Evolutionary conservation across 2,797 vertebrate genomes (phyloP).

Genomic region (Oophaga sylvatica): DNA sequence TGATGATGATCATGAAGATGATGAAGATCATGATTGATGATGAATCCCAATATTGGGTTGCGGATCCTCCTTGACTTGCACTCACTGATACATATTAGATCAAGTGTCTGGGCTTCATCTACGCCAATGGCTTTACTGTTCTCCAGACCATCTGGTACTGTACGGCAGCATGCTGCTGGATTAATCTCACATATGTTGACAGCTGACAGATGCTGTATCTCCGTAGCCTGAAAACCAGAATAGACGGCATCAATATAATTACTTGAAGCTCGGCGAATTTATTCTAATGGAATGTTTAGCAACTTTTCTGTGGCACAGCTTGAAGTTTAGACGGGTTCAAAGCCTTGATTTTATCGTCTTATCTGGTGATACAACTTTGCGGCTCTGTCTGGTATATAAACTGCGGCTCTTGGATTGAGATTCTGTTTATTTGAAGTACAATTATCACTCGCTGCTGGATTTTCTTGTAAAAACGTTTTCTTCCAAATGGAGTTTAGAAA

Average conservation of each 20-base stretch:
- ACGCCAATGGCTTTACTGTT: constrained; percentile 34
- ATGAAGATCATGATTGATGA: not conserved
- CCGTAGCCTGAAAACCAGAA: constrained; percentile 43
- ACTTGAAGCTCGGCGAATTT: constrained; percentile 49
- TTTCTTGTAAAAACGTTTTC: constrained; percentile 31
- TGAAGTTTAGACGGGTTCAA: constrained; percentile 45
- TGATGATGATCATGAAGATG: too few species aligned
- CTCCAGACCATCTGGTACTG: constrained; percentile 38
- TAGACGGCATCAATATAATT: constrained; percentile 50
- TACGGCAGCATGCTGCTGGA: constrained; percentile 34
- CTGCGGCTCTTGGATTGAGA: not conserved
- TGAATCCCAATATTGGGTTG: not conserved
- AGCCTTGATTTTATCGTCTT: constrained; percentile 39
- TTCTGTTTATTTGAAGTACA: constrained; percentile 24
- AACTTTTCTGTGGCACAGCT: constrained; percentile 54
- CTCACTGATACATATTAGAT: constrained; percentile 3
- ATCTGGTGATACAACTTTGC: constrained; percentile 10
- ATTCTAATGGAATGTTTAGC: constrained; percentile 56
- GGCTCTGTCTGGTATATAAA: constrained; percentile 24
- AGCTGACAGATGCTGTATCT: constrained; percentile 50
- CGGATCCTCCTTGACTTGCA: constrained; percentile 15
- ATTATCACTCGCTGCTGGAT: constrained; percentile 25
- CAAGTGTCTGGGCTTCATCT: constrained; percentile 23
- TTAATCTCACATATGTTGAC: constrained; percentile 55
- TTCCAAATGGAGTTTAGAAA: constrained; percentile 31